Conservation (phyloP, 2,113 vertebrate genomes). For the Cepphus grylle region DNA sequence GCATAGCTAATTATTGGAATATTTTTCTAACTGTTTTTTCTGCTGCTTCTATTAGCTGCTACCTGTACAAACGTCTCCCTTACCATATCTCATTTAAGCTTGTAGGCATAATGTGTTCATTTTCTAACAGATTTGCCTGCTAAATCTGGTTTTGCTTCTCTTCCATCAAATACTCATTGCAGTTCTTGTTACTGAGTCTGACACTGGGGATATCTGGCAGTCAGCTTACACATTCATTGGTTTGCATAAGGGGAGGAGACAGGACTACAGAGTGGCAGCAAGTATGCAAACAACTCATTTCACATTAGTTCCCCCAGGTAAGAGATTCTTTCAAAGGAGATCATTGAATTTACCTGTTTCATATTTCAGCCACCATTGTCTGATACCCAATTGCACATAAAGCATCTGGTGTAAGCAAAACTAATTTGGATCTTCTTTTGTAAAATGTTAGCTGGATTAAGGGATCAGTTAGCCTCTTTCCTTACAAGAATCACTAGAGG, state of each 20-base stretch:
- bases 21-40: background rate
- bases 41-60: background rate
- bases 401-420: conserved; percentile 81
- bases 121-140: background rate
- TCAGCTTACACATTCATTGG: background rate
- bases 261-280: background rate
- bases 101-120: background rate
- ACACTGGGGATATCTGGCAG: conserved; percentile 18
- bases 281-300: conserved; percentile 25
- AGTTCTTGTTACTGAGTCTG: conserved; percentile 11
- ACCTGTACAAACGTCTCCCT: background rate
- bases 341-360: conserved; percentile 61
- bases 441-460: conserved; percentile 82
- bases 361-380: conserved; percentile 62
- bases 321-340: conserved; percentile 48
- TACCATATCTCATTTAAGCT: background rate
- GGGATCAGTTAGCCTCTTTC: conserved; percentile 79
- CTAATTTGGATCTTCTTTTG: conserved; percentile 80
- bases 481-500: conserved; percentile 78
- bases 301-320: conserved; percentile 14
- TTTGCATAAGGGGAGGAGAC: conserved; percentile 36
- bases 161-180: conserved; percentile 35
- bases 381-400: conserved; percentile 73
- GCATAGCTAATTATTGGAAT: background rate
- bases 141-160: conserved; percentile 32